Conservation (phyloP, 1,140 invertebrate species). For the Tetragonula clypearis region DNA sequence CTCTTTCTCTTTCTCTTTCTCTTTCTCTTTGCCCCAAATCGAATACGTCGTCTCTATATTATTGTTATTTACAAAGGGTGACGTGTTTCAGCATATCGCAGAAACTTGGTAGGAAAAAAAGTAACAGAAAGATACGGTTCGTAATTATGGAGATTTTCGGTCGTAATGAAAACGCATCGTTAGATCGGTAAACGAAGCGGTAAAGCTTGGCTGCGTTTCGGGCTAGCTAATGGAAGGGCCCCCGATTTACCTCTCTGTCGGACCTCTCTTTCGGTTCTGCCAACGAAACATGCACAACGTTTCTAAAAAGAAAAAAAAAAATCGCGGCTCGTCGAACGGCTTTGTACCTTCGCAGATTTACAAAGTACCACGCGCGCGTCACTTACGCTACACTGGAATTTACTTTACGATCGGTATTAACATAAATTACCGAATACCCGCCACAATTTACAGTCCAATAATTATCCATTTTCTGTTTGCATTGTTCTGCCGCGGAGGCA, state of each 20-base stretch:
- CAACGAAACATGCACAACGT: neutral
- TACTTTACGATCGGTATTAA: constrained; percentile 61
- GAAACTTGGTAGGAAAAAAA: neutral
- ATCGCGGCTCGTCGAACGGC: neutral
- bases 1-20: neutral
- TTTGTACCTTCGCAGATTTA: neutral
- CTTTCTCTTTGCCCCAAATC: neutral
- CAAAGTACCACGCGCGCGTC: neutral
- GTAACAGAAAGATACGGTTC: neutral
- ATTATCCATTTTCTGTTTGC: constrained; percentile 75
- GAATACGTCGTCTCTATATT: neutral
- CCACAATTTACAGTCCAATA: constrained; percentile 66
- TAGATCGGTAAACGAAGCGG: constrained; percentile 1
- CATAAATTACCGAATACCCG: constrained; percentile 59
- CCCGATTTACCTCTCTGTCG: constrained; percentile 1
- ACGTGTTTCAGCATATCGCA: neutral
- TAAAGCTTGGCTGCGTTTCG: constrained; percentile 4
- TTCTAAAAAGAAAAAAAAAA: neutral
- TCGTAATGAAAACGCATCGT: neutral
- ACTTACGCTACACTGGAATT: constrained; percentile 21
- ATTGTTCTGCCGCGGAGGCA: constrained; percentile 65
- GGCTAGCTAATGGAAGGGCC: constrained; percentile 12
- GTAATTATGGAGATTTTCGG: neutral
- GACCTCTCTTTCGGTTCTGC: neutral
- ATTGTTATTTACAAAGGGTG: neutral